These are phyloP conservation scores for Sphaerodactylus townsendi DNA, from an alignment of 2,113 vertebrate genomes.

Conservation along the genomic window DNA sequence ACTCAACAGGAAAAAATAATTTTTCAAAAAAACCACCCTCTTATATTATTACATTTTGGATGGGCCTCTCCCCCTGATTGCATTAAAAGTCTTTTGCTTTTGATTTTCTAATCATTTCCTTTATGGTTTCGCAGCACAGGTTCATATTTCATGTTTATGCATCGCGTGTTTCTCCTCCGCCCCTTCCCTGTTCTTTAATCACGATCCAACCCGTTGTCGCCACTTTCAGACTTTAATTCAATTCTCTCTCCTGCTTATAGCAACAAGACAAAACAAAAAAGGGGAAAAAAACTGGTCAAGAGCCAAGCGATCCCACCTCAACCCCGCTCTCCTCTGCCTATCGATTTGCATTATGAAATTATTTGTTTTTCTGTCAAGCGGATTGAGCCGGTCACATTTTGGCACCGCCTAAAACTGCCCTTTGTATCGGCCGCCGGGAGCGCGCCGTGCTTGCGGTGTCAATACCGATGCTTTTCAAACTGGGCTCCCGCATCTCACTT, in stretches of 20 bases:
- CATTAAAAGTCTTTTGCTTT: neutral
- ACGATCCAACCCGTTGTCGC: neutral
- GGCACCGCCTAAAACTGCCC: neutral
- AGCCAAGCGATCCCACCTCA: neutral
- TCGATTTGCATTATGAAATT: slow-evolving; percentile 7
- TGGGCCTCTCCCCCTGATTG: neutral
- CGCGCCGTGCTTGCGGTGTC: neutral
- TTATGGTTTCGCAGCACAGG: neutral
- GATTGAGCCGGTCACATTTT: neutral
- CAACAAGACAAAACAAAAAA: neutral
- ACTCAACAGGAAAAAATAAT: neutral
- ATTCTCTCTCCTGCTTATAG: neutral
- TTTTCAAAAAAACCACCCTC: neutral
- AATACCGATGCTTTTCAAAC: neutral
- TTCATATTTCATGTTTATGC: slow-evolving; percentile 13
- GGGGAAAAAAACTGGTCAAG: neutral
- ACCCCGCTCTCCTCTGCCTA: neutral
- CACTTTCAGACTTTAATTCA: slow-evolving; percentile 2
- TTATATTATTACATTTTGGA: neutral
- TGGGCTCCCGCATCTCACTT: neutral
- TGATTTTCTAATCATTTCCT: slow-evolving; percentile 4
- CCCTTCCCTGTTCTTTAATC: neutral
- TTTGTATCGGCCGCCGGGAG: neutral
- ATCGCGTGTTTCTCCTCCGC: neutral
- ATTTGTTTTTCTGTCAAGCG: neutral